Evolutionary conservation across 2,888 invertebrate species (phyloP).

Genomic region (Leucania comma): DNA sequence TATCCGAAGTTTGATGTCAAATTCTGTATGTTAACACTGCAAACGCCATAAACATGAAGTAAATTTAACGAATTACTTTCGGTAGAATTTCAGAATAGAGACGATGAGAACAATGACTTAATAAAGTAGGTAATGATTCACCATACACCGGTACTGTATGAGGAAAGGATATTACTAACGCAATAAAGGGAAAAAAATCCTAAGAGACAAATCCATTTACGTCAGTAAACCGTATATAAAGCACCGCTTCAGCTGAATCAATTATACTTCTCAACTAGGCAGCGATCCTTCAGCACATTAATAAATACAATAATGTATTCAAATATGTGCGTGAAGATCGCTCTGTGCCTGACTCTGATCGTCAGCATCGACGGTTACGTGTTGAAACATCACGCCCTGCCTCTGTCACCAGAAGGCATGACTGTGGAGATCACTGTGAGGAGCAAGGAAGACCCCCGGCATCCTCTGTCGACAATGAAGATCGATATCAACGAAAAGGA

Average conservation of each 20-base stretch:
- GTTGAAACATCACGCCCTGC: constrained; percentile 44
- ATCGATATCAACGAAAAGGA: constrained; percentile 50
- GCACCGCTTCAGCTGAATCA: neutral
- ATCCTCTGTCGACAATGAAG: constrained; percentile 48
- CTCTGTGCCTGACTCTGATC: constrained; percentile 56
- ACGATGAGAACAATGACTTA: too few species aligned
- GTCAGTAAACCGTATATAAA: constrained; percentile 49
- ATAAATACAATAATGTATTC: constrained; percentile 61
- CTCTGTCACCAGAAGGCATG: constrained; percentile 60
- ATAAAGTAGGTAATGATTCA: neutral
- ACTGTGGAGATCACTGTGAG: constrained; percentile 62
- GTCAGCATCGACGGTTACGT: constrained; percentile 58
- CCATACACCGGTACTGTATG: neutral
- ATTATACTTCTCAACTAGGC: constrained; percentile 21
- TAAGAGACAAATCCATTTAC: constrained; percentile 7
- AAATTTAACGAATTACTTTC: too few species aligned
- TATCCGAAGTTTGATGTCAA: too few species aligned
- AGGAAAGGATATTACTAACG: neutral
- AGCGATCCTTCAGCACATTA: constrained; percentile 47
- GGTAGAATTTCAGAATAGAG: too few species aligned
- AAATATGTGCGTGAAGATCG: constrained; percentile 57
- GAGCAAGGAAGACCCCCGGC: constrained; percentile 35
- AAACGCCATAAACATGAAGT: too few species aligned
- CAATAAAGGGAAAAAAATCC: constrained; percentile 4
- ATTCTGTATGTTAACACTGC: too few species aligned